Base-by-base conservation (phyloP, 2,113 vertebrate genomes). In the Eurypyga helias region DNA sequence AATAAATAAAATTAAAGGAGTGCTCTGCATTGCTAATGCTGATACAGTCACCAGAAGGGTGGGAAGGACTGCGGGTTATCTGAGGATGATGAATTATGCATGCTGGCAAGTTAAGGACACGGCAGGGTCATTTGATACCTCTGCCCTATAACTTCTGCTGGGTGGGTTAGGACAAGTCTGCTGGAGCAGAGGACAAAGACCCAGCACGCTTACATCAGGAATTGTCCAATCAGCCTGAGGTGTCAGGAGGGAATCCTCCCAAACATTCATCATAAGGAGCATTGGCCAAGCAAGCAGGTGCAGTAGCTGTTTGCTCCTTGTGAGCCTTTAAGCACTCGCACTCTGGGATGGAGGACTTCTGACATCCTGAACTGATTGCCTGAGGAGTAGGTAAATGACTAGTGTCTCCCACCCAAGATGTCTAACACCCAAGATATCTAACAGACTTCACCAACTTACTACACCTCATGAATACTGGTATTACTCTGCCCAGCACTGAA, bases 1-100 rank as follows among this genome's bases (percentile, higher is more conserved):
- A 91, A 94, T 95, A 97, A 96, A 97, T 92, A 97, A 93, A 96
- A 97, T 91, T 89, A 95, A 96, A 96, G 51, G 54, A 91, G 29
- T 95, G 76, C 70, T 95, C 83, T 93, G 91, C 83, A 96, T 96
- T 96, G 90, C 86, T 94, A 97, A 97, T 98, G 70, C 70, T 95
- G 94, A 94, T 94, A 87, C n/a, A 87, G 87, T 75, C 62, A 92
- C 60, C 67, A 88, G 89, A 97, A 97, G 57, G 31, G 54, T 94
- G 82, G 82, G 95, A 86, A 90, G 75, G 34, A 85, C 62, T 92
- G 70, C 84, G 82, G 80, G 90, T 93, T 97, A 83, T 70, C 76
- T 91, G 71, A 87, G 83, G 83, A 78, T 91, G 88, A 95, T 93
- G 66, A 91, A 89, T 96, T 91, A 96, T 93, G 72, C 58, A 89